A percentile compares a stretch with the other conserved stretches of the same genome.
Conservation (phyloP, 2,888 invertebrate species). For the Acanthosepion lycidas region DNA sequence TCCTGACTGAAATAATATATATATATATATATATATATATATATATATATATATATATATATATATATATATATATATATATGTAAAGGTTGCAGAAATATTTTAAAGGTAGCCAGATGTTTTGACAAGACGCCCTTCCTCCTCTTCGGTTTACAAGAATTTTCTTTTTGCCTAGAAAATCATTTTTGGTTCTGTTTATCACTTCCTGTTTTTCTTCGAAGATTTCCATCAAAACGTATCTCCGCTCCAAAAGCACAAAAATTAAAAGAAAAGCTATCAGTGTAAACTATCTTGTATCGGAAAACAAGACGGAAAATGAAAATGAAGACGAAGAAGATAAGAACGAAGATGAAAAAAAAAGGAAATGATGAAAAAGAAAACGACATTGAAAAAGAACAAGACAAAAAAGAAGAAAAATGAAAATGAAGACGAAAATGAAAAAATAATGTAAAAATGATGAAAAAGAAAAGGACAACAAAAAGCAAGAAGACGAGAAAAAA, state of each 20-base stretch:
- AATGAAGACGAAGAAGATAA: neutral
- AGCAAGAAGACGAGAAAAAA: neutral
- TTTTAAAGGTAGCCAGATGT: neutral
- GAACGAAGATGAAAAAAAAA: neutral
- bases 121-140: neutral
- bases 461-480: neutral
- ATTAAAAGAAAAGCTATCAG: neutral
- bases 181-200: neutral
- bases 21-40: too few relatives aligned
- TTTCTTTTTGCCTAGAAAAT: neutral
- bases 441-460: neutral
- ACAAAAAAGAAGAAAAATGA: neutral
- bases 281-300: neutral
- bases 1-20: too few relatives aligned
- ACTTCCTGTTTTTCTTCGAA: neutral
- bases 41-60: too few relatives aligned
- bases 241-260: neutral
- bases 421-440: neutral
- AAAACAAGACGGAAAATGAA: neutral
- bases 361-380: neutral
- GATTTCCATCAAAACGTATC: neutral
- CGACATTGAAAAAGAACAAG: neutral
- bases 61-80: too few relatives aligned
- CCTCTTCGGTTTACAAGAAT: neutral
- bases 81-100: neutral